Evolutionary conservation across 23 tunicate genomes (phyloP), one percentile per base, ranked within the genome.

Genomic region (Clavelina lepadiformis): DNA sequence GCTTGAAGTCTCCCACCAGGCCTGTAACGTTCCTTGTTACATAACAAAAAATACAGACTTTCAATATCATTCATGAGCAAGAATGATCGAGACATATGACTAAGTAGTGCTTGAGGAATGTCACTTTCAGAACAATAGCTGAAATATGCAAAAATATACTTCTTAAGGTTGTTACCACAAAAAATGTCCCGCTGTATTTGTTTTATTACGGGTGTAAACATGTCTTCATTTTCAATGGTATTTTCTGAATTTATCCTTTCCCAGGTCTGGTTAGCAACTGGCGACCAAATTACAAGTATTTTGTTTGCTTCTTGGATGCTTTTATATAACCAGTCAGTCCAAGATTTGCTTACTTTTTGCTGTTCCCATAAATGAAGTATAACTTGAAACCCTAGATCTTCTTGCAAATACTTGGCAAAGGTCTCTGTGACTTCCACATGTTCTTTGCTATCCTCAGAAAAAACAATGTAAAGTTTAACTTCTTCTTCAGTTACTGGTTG

Each of bases 371-470:
- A 66, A 38, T 76, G 73, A 65, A 65, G 54, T 31, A 76, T 25
- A 4, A 84, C 93, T 21, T 61, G 63, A 44, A 84, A 80, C 2
- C 93, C 93, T 2, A 84, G 75, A 53, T 76, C 93, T 52, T 52
- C 24, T 29, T 69, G 45, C 18, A 84, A 63, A 56, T 54, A 84
- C 19, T 63, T 33, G 30, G 84, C 73, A 63, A 84, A 84, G 46
- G 56, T 37, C 19, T 59, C 41, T 15, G 76, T 66, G 6, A 70
- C 74, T 3, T 84, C 68, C 67, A 21, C 55, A 46, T 84, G 93
- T 21, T 63, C 7, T 0, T 68, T 49, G 72, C 63, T 62, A 22
- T 83, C 91, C 29, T 83, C 72, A 4, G 28, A 62, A 61, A 75
- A 83, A 5, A 83, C 77, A 33, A 83, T 51, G 56, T 66, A 83